phyloP scores from a whole-genome alignment of 1,140 invertebrate species.

The Aphaenogaster rudis region DNA sequence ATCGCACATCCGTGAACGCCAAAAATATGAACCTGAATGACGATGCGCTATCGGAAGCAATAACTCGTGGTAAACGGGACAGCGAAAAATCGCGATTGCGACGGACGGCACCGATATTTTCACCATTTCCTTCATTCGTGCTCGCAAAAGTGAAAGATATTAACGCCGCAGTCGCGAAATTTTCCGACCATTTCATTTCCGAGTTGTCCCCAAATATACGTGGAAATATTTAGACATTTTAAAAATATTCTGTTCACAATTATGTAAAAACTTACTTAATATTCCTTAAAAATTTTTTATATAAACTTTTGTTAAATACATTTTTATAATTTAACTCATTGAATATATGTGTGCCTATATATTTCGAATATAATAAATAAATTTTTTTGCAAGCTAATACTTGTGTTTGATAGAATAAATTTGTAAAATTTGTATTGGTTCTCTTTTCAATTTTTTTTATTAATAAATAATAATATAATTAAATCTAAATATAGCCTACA shows the following conservation, averaged over 20 bases:
- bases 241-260: neutral
- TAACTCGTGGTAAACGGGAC: slow-evolving; percentile 74
- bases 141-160: slow-evolving; percentile 46
- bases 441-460: neutral
- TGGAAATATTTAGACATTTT: slow-evolving; percentile 17
- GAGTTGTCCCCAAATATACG: neutral
- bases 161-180: slow-evolving; percentile 30
- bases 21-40: slow-evolving; percentile 79
- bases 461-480: neutral
- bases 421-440: neutral
- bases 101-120: slow-evolving; percentile 36
- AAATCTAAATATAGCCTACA: neutral
- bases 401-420: neutral
- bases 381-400: neutral
- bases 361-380: slow-evolving; percentile 10
- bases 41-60: slow-evolving; percentile 78
- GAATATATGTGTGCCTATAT: neutral
- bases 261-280: neutral
- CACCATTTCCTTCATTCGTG: slow-evolving; percentile 45
- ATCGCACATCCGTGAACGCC: slow-evolving; percentile 71
- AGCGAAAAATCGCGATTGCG: slow-evolving; percentile 51
- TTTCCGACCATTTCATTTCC: slow-evolving; percentile 20
- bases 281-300: neutral
- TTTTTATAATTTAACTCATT: neutral
- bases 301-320: neutral